phyloP scores from a whole-genome alignment of 1,140 invertebrate species.

The Thereuonema tuberculata region DNA sequence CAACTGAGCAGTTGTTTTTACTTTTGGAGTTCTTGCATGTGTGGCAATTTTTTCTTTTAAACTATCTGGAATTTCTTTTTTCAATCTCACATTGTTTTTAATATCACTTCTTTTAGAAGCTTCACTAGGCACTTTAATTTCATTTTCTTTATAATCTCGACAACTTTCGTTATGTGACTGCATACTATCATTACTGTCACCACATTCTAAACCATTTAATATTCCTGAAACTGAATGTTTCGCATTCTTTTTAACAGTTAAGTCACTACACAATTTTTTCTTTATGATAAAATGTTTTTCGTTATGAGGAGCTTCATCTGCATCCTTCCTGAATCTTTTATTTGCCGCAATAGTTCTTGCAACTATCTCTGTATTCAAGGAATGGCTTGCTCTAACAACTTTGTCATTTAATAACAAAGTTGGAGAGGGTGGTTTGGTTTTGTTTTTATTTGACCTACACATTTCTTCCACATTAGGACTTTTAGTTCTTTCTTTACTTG shows the following conservation, averaged over 20 bases:
- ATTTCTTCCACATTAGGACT: neutral
- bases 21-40: constrained; percentile 45
- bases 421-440: neutral
- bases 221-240: neutral
- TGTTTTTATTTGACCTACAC: neutral
- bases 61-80: neutral
- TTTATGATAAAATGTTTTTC: neutral
- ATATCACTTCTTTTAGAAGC: neutral
- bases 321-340: constrained; percentile 44
- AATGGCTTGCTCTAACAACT: neutral
- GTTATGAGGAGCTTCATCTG: too few species aligned
- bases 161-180: neutral
- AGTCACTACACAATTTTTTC: neutral
- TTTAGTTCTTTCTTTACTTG: too few species aligned
- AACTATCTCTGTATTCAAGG: constrained; percentile 26
- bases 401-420: neutral
- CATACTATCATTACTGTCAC: constrained; percentile 3
- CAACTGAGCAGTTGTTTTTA: constrained; percentile 72
- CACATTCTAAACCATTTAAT: neutral
- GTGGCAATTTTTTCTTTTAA: constrained; percentile 48
- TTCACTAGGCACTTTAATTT: constrained; percentile 3
- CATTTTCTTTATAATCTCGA: neutral
- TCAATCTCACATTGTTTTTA: neutral
- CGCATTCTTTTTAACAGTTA: neutral
- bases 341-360: constrained; percentile 46